Evolutionary conservation across 2,797 vertebrate genomes (phyloP), one percentile per base, ranked within the genome.

Genomic region (Syngnathus acus): DNA sequence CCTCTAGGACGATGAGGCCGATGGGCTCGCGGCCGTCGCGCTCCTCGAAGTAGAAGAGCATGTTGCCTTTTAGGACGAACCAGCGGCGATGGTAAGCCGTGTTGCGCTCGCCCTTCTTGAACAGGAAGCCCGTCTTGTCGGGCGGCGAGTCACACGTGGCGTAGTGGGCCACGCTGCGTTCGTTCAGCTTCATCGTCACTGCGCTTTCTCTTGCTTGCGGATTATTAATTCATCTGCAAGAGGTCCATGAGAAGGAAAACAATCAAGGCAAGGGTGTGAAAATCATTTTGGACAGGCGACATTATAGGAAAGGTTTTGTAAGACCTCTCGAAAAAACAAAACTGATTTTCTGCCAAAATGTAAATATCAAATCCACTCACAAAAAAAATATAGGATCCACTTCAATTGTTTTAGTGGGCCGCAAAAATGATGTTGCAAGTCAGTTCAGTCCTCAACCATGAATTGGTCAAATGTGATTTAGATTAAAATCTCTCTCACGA

Each of bases 41-140:
- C n/a, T 95, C 93, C 89, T 99, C 97, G 0, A 98, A 98, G 91
- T 98, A 97, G 90, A 99, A 99, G 66, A 99, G 94, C 94, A 99
- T 94, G 91, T 99, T 99, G 11, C 95, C 94, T 66, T 96, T 97
- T 45, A 99, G 92, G 75, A 98, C 92, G 6, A 96, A 99, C 97
- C 97, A 99, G 79, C 97, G 97, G 1, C 93, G 91, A 68, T 98
- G 95, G 66, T 95, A 98, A 0, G 94, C 92, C 0, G 94, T 92
- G 87, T 96, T 93, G 26, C 95, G 93, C 72, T 97, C 96, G 0
- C 96, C 95, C 6, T 94, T 95, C 84, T 99, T 98, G 80, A 90
- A 90, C 71, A 99, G 89, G 88, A 95, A 96, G 69, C 97, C 97
- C 0, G 92, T 80, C 60, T 95, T 94, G 91, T 99, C 97, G 0